Evolutionary conservation across 2,113 vertebrate species (phyloP), one percentile per base, ranked within the genome.

Genomic region (Misgurnus mizolepis): DNA sequence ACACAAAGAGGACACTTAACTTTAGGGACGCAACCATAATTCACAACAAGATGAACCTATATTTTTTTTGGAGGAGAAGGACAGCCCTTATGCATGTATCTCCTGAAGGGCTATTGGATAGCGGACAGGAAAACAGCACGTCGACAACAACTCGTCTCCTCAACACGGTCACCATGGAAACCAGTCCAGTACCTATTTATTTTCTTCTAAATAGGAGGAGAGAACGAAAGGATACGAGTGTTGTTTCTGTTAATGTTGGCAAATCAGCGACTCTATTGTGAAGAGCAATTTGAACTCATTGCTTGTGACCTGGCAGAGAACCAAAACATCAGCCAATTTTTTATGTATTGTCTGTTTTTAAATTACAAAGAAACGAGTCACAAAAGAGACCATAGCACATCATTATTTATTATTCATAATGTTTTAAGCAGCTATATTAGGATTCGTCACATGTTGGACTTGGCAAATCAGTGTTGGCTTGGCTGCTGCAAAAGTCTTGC

Each of bases 131-230:
- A 77, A 68, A 62, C 8, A 41, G 61, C 64, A 49, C 40, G 17
- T 79, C 50, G 15, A 22, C 27, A 12, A 27, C 10, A 9, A 66
- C 40, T 70, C 58, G 62, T 9, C 76, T 83, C 76, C 65, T 73
- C 66, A 67, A 86, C 71, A 64, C 67, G 18, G 76, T 78, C 68
- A 69, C 76, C 58, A 9, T 80, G 72, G 83, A 81, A 83, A 83
- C 72, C 62, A 45, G 65, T n/a, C 67, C 50, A 82, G 82, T 71
- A 67, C 34, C 69, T 62, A 70, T 81, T 85, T 78, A 75, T 82
- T 80, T 80, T 77, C 72, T 34, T 67, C 49, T 73, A 68, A 85
- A 85, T 80, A 70, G 64, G 67, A 80, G 67, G 75, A 79, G 65
- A 68, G 79, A 15, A 62, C 47, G 58, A 68, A 79, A 11, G 8